Conservation (phyloP, 1,140 invertebrate genomes). For the Wasmannia auropunctata region DNA sequence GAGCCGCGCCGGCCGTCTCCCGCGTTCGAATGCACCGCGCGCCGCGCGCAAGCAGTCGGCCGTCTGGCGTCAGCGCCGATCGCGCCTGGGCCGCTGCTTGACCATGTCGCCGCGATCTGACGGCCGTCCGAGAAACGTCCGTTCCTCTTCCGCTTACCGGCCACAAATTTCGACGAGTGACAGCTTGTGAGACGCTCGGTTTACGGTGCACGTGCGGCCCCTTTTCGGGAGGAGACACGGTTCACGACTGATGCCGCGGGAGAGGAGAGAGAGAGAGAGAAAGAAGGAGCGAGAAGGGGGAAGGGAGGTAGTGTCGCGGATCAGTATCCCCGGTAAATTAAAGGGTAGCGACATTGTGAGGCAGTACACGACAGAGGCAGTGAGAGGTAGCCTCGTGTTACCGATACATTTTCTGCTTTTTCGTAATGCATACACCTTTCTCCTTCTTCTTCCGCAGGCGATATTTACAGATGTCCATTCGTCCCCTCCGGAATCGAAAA, state of each 20-base stretch:
- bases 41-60: conserved; percentile 58
- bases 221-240: neutral
- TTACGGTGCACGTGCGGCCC: conserved; percentile 8
- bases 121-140: neutral
- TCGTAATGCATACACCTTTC: neutral
- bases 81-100: conserved; percentile 5
- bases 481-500: neutral
- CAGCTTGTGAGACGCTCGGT: conserved; percentile 21
- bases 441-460: no score
- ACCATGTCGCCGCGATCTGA: conserved; percentile 35
- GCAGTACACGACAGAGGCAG: neutral
- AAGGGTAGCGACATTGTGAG: no score
- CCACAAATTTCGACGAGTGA: conserved; percentile 39
- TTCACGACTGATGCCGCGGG: no score
- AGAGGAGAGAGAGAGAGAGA: neutral
- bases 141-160: conserved; percentile 25
- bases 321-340: neutral
- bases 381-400: conserved; percentile 10
- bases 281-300: neutral
- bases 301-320: neutral
- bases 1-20: no score
- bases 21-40: conserved; percentile 63
- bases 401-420: neutral
- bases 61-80: conserved; percentile 31
- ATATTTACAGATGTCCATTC: neutral